phyloP scores from a whole-genome alignment of 2,888 invertebrate genomes.

The Nesidiocoris tenuis region DNA sequence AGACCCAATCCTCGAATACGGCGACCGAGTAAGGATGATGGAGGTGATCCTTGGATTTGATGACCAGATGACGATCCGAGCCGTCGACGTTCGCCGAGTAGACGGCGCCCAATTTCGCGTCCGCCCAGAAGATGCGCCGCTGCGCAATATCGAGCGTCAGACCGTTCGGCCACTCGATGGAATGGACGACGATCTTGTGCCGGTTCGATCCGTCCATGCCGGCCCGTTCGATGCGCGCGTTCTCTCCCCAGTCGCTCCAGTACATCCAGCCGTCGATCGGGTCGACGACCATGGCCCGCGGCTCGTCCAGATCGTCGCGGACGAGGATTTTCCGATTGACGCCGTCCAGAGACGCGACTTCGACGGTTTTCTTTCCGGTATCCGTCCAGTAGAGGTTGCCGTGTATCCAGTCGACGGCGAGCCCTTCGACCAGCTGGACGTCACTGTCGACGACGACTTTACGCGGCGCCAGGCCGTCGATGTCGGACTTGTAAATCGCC shows the following conservation, averaged over 20 bases:
- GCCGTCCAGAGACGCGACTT: slow-evolving; percentile 87
- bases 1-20: slow-evolving; percentile 94
- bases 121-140: slow-evolving; percentile 92
- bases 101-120: slow-evolving; percentile 87
- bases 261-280: slow-evolving; percentile 95
- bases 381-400: slow-evolving; percentile 97
- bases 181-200: slow-evolving; percentile 76
- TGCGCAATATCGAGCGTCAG: slow-evolving; percentile 88
- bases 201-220: slow-evolving; percentile 95
- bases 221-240: slow-evolving; percentile 90
- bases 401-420: slow-evolving; percentile 98
- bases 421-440: slow-evolving; percentile 86
- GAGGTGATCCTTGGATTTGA: slow-evolving; percentile 70
- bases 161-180: slow-evolving; percentile 96
- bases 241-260: slow-evolving; percentile 96
- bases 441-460: slow-evolving; percentile 79
- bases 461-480: slow-evolving; percentile 79
- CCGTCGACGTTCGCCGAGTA: slow-evolving; percentile 89
- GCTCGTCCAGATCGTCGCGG: slow-evolving; percentile 82
- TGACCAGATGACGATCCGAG: slow-evolving; percentile 69
- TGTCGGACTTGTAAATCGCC: slow-evolving; percentile 89
- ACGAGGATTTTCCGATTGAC: slow-evolving; percentile 87
- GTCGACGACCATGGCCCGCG: slow-evolving; percentile 90
- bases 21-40: slow-evolving; percentile 93
- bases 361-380: slow-evolving; percentile 88